Conservation (phyloP, 2,797 vertebrate genomes). For the Microctenopoma steveboyesi region DNA sequence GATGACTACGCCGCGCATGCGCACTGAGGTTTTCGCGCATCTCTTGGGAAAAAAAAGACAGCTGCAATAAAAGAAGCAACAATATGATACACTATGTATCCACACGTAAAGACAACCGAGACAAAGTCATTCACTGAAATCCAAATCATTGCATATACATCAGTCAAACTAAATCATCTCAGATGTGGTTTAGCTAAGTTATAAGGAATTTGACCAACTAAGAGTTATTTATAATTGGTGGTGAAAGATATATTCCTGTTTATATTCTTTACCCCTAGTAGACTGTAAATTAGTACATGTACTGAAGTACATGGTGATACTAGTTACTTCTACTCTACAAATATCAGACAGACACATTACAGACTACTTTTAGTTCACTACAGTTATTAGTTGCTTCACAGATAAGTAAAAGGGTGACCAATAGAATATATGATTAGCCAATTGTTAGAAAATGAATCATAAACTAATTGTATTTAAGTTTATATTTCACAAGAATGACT, state of each 20-base stretch:
- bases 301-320: not conserved
- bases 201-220: not conserved
- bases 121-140: too few relatives aligned
- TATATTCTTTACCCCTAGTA: not conserved
- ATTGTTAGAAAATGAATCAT: not conserved
- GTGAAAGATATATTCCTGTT: not conserved
- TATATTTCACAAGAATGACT: not conserved
- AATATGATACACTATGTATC: not conserved
- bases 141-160: not conserved
- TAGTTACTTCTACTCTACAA: not conserved
- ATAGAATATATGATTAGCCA: too few relatives aligned
- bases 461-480: not conserved
- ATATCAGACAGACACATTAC: too few relatives aligned
- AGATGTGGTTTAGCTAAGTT: not conserved
- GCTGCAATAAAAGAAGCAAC: not conserved
- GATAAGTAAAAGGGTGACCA: too few relatives aligned
- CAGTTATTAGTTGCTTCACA: not conserved
- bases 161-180: not conserved
- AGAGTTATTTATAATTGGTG: not conserved
- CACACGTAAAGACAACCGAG: not conserved
- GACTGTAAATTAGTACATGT: not conserved
- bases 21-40: slow-evolving; percentile 21
- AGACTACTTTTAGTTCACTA: not conserved
- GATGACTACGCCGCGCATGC: slow-evolving; percentile 73
- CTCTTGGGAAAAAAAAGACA: not conserved